Evolutionary conservation across 2,888 invertebrate genomes (phyloP).

Genomic region (Zhuqinia jingwanae): DNA sequence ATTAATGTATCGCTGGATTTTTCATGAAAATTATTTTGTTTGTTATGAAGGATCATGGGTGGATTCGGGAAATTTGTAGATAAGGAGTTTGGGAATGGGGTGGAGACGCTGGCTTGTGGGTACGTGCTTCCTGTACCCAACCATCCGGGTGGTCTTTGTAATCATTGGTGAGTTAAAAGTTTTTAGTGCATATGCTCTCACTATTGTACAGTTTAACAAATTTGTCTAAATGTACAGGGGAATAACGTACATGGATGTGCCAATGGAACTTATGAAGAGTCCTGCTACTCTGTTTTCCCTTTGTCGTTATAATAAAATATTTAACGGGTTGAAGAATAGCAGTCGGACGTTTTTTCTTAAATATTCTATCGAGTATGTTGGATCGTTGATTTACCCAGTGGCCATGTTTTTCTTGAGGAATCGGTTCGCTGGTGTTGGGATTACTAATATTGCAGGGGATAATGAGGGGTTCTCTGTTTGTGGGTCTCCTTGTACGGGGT

Average conservation of each 20-base stretch:
- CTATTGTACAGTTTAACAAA: background rate
- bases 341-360: background rate
- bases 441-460: constrained; percentile 28
- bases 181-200: background rate
- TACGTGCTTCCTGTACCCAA: background rate
- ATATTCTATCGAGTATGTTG: background rate
- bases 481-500: background rate
- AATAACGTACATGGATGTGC: too few species aligned
- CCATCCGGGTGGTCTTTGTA: background rate
- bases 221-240: too few species aligned
- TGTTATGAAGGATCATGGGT: too few species aligned
- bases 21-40: background rate
- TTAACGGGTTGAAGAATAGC: background rate
- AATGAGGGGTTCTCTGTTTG: constrained; percentile 1
- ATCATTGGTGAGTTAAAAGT: constrained; percentile 23
- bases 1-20: background rate
- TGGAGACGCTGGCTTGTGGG: background rate
- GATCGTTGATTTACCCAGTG: background rate
- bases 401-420: background rate
- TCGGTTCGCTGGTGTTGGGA: background rate
- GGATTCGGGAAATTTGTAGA: too few species aligned
- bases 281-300: too few species aligned
- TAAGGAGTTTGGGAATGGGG: too few species aligned
- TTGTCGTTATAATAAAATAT: background rate
- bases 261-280: too few species aligned